Evolutionary conservation across 1,140 invertebrate genomes (phyloP), one percentile per base, ranked within the genome.

Genomic region (Melipona quadrifasciata): DNA sequence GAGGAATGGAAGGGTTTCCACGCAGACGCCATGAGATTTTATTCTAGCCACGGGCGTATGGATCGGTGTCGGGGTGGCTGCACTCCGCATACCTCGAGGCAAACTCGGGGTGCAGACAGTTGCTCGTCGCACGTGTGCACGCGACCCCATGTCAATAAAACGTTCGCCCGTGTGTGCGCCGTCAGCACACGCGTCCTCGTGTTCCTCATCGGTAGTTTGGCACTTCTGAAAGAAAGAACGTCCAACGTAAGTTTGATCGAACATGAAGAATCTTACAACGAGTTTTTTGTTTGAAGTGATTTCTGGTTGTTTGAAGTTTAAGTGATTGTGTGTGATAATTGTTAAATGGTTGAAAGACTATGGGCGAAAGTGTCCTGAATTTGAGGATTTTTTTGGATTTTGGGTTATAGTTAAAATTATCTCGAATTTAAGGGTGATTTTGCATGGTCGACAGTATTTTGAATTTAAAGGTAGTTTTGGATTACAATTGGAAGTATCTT

Each of bases 51-150:
- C 80, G 80, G 71, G 86, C 77, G 88, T 92, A 92, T 92, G 85
- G 91, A 92, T 92, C 88, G 90, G 84, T 76, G 77, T 73, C 76
- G 87, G 84, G 87, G 87, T 89, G 65, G 87, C 85, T 84, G 85
- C 76, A 31, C 88, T 83, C 67, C 51, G 73, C 53, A 76, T 74
- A 65, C 70, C 24, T 80, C 51, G 58, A 65, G 27, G 14, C 65
- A 67, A 79, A 53, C 76, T 27, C 85, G 68, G 39, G 39, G 57
- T 82, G 71, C 61, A 21, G 80, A 53, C 67, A 68, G 82, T 61
- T 47, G 24, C 27, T 78, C 68, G 61, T 73, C 57, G 64, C 73
- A 71, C 81, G 67, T 74, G 86, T 77, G 47, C 77, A 64, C 57
- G 57, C 21, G 73, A 68, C 64, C 61, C 74, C 71, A 82, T 65